These are phyloP conservation scores for Drosophila borealis DNA, from an alignment of 2,888 invertebrate genomes.

Conservation along the genomic window DNA sequence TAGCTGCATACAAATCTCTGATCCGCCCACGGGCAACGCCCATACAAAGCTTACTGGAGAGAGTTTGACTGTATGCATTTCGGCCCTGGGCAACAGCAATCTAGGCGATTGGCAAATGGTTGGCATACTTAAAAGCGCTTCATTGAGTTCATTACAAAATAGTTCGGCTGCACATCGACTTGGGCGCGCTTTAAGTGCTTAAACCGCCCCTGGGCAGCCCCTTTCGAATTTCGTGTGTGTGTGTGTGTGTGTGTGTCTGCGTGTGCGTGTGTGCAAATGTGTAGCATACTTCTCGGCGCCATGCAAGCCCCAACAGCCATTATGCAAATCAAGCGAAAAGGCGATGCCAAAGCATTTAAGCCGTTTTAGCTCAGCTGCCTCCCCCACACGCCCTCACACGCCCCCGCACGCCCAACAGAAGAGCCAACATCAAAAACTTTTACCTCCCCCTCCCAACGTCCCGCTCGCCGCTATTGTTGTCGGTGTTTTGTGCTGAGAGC, in stretches of 20 bases:
- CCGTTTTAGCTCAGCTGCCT: slow-evolving; percentile 46
- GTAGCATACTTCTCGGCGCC: slow-evolving; percentile 45
- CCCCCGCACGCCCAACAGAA: background rate
- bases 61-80: too few relatives aligned
- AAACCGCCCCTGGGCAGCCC: slow-evolving; percentile 2
- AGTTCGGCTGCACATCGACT: background rate
- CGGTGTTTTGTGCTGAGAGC: slow-evolving; percentile 13
- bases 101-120: background rate
- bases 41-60: too few relatives aligned
- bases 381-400: background rate
- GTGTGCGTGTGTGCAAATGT: slow-evolving; percentile 41
- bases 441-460: background rate
- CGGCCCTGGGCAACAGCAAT: background rate
- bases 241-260: too few relatives aligned
- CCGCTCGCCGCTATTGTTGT: slow-evolving; percentile 12
- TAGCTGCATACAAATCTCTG: too few relatives aligned
- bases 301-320: slow-evolving; percentile 43
- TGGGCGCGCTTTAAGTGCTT: background rate
- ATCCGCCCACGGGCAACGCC: too few relatives aligned
- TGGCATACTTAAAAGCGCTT: background rate
- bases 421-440: background rate
- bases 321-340: slow-evolving; percentile 74
- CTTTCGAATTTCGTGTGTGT: background rate
- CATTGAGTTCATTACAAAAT: slow-evolving; percentile 1
- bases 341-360: slow-evolving; percentile 69